Base-by-base conservation (phyloP, 2,888 invertebrate genomes). In the Idaea aversata region DNA sequence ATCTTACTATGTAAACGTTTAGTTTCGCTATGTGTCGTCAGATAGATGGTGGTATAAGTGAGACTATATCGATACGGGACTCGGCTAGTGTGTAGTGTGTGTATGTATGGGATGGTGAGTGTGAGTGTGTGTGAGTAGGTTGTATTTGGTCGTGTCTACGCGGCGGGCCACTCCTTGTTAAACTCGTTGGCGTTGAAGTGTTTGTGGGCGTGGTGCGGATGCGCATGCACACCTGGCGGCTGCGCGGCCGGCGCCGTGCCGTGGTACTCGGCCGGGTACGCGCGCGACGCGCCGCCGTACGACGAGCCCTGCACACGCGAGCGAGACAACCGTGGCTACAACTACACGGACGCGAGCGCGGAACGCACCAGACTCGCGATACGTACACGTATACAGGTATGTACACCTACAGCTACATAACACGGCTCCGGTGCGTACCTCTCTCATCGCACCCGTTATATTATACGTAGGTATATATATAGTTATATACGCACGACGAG, bases 111-210 rank as follows among this genome's bases (percentile, higher is more conserved):
- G 47, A 15, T 25, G 34, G 60, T 5, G 58, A 15, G 61, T 47
- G 57, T 47, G 63, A 59, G 61, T 15, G 60, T 13, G 66, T 34
- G 61, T 65, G 7, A 10, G 65, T 62, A 63, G 63, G 58, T 64
- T 63, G 68, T 57, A 65, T 34, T 68, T 15, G 70, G 61, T 1
- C 25, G 65, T 16, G 70, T 68, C 80, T 93, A 93, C 77, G 93
- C 93, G 89, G 93, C 90, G 77, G 93, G 92, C 93, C 93, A 93
- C 90, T 93, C 93, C 93, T 93, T 93, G 91, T 84, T 89, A 88
- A 93, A 93, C 86, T 93, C 93, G 88, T 85, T 88, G 85, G 88
- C 82, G 84, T 75, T 84, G 92, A 92, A 93, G 90, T 93, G 93
- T 91, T 93, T 93, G 87, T 91, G 93, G 86, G 93, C 92, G 91